These are phyloP conservation scores for Acomys russatus DNA, from an alignment of 2,797 vertebrate species.

Conservation along the genomic window DNA sequence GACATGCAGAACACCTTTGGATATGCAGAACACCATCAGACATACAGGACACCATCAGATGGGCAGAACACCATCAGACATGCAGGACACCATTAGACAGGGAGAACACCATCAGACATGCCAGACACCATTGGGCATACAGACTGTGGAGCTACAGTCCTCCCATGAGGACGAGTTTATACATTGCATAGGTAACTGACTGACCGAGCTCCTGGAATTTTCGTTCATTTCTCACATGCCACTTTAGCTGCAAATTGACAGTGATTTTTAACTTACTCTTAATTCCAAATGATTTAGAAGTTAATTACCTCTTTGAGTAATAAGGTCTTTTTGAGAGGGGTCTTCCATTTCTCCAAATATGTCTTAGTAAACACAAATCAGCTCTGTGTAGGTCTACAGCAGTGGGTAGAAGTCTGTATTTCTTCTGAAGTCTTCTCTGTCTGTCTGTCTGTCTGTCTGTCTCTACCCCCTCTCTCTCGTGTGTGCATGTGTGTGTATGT, in stretches of 20 bases:
- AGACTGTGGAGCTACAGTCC: not conserved
- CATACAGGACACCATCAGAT: not conserved
- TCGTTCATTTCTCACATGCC: not conserved
- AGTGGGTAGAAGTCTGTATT: not conserved
- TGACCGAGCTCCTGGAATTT: not conserved
- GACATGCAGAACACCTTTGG: too few species aligned
- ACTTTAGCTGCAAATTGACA: not conserved
- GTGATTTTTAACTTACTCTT: not conserved
- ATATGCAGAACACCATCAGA: not conserved
- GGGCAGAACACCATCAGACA: too few species aligned
- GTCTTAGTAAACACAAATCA: constrained; percentile 55
- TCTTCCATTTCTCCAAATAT: constrained; percentile 58
- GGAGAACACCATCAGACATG: not conserved
- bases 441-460: not conserved
- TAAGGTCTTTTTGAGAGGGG: constrained; percentile 1
- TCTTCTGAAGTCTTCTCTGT: not conserved
- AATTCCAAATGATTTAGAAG: not conserved
- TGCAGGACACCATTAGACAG: too few species aligned
- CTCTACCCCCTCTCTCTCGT: not conserved
- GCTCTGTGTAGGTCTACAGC: not conserved
- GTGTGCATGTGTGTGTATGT: not conserved
- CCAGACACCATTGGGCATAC: not conserved
- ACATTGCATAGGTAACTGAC: not conserved
- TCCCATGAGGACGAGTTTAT: not conserved
- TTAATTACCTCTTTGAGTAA: constrained; percentile 49